These are phyloP conservation scores for Spodoptera exigua DNA, from an alignment of 2,888 invertebrate genomes.

Conservation along the genomic window DNA sequence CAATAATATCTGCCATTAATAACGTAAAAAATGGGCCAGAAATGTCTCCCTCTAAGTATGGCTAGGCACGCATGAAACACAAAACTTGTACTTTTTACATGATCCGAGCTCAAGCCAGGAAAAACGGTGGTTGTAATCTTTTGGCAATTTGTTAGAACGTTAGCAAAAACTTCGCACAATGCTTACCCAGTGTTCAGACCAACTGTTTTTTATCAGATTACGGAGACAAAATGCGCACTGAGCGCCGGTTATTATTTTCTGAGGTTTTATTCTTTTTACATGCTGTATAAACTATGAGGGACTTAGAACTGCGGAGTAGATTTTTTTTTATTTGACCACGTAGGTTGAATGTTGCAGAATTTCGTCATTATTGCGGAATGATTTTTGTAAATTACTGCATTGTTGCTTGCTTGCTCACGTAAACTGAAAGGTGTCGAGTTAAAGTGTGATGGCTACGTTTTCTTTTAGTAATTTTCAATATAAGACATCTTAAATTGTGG, in stretches of 20 bases:
- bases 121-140: constrained; percentile 64
- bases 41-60: too few relatives aligned
- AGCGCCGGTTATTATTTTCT: constrained; percentile 52
- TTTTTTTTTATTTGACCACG: too few relatives aligned
- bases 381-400: too few relatives aligned
- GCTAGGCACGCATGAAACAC: constrained; percentile 18
- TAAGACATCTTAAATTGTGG: too few relatives aligned
- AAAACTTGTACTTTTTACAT: constrained; percentile 47
- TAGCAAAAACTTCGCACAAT: constrained; percentile 56
- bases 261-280: constrained; percentile 24
- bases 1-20: too few relatives aligned
- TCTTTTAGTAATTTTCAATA: too few relatives aligned
- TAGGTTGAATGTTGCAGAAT: too few relatives aligned
- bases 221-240: constrained; percentile 44
- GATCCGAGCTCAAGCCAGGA: constrained; percentile 34
- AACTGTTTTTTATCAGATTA: constrained; percentile 55
- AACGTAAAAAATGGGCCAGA: too few relatives aligned
- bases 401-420: too few relatives aligned
- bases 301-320: neutral
- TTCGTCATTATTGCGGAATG: too few relatives aligned
- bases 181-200: constrained; percentile 43
- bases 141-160: constrained; percentile 66
- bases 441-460: too few relatives aligned
- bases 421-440: too few relatives aligned
- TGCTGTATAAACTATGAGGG: constrained; percentile 3